A percentile compares a stretch with the other conserved stretches of the same genome.
phyloP scores from a whole-genome alignment of 2,797 vertebrate species.

The Allobates femoralis region DNA sequence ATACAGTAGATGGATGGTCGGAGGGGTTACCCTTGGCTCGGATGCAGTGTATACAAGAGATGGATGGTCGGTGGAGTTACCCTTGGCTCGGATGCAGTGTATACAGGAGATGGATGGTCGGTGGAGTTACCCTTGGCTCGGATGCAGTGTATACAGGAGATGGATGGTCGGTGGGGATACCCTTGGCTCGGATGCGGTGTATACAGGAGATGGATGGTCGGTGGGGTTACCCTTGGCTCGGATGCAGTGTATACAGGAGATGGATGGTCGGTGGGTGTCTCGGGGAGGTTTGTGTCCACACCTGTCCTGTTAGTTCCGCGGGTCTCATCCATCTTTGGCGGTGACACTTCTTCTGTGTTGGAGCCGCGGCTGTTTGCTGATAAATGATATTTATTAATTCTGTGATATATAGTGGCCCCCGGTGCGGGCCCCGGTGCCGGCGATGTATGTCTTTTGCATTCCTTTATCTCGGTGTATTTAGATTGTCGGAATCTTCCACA shows the following conservation, averaged over 20 bases:
- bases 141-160: too few relatives aligned
- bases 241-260: not conserved
- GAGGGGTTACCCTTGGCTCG: too few relatives aligned
- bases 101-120: too few relatives aligned
- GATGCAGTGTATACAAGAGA: too few relatives aligned
- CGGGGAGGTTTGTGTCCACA: constrained; percentile 1
- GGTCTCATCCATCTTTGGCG: constrained; percentile 24
- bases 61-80: too few relatives aligned
- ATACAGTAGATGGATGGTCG: too few relatives aligned
- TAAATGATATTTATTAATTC: constrained; percentile 61
- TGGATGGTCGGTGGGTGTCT: not conserved
- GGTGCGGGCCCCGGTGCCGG: not conserved
- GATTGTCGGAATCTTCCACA: constrained; percentile 34
- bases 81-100: too few relatives aligned
- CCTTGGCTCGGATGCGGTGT: too few relatives aligned
- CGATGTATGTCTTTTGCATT: constrained; percentile 31
- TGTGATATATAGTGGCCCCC: constrained; percentile 37
- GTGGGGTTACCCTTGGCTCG: too few relatives aligned
- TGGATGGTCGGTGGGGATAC: too few relatives aligned
- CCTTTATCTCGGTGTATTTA: constrained; percentile 46
- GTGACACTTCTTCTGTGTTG: constrained; percentile 29
- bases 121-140: too few relatives aligned
- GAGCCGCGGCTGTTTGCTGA: constrained; percentile 46
- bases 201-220: too few relatives aligned
- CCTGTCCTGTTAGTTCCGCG: constrained; percentile 3